Conservation (phyloP, 2,888 invertebrate genomes). For the Amphimallon solstitiale region DNA sequence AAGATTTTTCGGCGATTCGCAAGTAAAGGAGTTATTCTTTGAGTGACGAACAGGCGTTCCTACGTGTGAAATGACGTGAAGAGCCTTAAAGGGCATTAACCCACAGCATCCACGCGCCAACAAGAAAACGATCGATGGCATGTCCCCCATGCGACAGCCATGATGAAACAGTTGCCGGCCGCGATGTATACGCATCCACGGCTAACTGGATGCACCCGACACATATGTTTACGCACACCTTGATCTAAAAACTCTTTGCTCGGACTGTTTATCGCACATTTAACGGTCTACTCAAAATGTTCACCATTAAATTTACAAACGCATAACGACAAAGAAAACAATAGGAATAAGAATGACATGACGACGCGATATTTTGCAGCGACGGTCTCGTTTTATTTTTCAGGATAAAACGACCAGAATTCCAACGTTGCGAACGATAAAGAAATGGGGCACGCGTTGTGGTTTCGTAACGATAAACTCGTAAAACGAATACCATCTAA, state of each 20-base stretch:
- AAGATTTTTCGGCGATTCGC: conserved; percentile 8
- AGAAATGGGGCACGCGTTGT: conserved; percentile 31
- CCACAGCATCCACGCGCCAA: conserved; percentile 49
- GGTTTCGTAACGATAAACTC: conserved; percentile 23
- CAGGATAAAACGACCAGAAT: conserved; percentile 14
- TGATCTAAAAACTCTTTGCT: conserved; percentile 16
- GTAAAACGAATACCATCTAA: conserved; percentile 17
- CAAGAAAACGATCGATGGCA: conserved; percentile 51
- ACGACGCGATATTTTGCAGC: conserved; percentile 8
- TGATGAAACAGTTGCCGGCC: conserved; percentile 47
- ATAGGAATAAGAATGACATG: not conserved
- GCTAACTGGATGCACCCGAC: conserved; percentile 32
- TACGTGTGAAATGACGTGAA: conserved; percentile 47
- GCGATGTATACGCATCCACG: conserved; percentile 29
- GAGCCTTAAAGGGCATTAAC: conserved; percentile 53
- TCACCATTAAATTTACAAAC: conserved; percentile 27
- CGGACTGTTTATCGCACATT: conserved; percentile 18
- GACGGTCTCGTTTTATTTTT: not conserved
- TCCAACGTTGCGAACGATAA: conserved; percentile 22
- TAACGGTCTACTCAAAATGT: conserved; percentile 17
- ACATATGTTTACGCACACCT: conserved; percentile 32
- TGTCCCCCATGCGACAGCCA: conserved; percentile 48
- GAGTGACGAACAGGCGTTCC: conserved; percentile 30
- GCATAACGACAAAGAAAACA: not conserved
- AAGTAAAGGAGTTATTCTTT: conserved; percentile 6